Evolutionary conservation across 2,797 vertebrate genomes (phyloP).

Genomic region (Acanthis flammea): DNA sequence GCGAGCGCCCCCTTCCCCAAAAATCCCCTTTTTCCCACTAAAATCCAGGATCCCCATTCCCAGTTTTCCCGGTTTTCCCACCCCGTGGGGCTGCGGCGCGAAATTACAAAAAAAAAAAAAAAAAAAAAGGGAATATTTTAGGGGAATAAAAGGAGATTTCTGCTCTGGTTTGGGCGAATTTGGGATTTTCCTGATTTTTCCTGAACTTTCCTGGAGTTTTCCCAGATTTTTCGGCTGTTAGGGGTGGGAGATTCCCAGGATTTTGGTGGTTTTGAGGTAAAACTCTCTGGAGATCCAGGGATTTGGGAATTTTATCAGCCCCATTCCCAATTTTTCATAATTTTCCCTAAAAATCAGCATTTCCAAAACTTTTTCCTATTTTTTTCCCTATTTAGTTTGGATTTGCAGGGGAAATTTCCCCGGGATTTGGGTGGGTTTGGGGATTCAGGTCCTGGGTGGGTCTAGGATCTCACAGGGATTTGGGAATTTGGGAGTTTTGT

Average conservation of each 20-base stretch:
- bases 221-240: background rate
- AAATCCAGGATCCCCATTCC: background rate
- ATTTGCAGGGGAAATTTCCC: background rate
- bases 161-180: background rate
- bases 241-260: background rate
- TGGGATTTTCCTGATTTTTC: background rate
- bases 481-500: background rate
- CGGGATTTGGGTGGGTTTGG: background rate
- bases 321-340: background rate
- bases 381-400: background rate
- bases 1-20: background rate
- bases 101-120: background rate
- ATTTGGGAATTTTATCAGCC: background rate
- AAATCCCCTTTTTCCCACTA: background rate
- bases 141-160: background rate
- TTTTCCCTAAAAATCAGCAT: background rate
- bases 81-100: accelerated
- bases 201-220: background rate
- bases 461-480: background rate
- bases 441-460: background rate
- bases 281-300: background rate
- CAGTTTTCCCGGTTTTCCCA: background rate
- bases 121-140: background rate
- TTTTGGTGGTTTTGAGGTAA: background rate
- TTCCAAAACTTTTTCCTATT: background rate